Conservation (phyloP, 2,797 vertebrate species). For the Pangasius larnaudii region DNA sequence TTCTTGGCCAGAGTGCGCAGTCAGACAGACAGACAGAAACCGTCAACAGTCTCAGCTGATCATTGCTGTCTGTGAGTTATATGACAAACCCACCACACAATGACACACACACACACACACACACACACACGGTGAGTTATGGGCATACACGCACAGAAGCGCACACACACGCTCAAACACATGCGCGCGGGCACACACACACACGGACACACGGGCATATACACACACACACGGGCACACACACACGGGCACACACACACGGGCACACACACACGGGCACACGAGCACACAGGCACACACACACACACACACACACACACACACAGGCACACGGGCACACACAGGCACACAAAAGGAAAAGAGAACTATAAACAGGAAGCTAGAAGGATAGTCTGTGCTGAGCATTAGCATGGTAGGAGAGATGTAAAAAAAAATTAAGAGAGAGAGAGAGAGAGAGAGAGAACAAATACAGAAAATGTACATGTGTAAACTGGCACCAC, state of each 20-base stretch:
- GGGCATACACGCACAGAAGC: too few relatives aligned
- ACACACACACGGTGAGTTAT: not conserved
- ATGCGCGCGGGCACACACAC: too few relatives aligned
- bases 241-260: not conserved
- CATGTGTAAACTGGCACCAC: constrained; percentile 19
- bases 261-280: too few relatives aligned
- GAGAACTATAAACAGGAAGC: constrained; percentile 46
- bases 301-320: not conserved
- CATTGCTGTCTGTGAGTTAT: constrained; percentile 6
- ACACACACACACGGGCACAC: not conserved
- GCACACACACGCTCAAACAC: too few relatives aligned
- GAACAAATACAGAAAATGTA: constrained; percentile 62
- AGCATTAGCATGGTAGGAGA: not conserved
- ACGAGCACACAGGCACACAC: not conserved
- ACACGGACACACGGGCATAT: not conserved
- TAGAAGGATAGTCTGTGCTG: constrained; percentile 14
- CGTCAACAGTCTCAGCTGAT: constrained; percentile 16
- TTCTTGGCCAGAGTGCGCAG: constrained; percentile 7
- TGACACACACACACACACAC: not conserved
- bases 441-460: constrained; percentile 54
- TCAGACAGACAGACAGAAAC: constrained; percentile 9
- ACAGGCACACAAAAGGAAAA: constrained; percentile 14
- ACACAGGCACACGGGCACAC: not conserved
- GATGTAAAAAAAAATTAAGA: not conserved
- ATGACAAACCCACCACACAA: not conserved